A percentile compares a stretch with the other conserved stretches of the same genome.
Evolutionary conservation across 2,113 vertebrate genomes (phyloP).

Genomic region (Abramis brama): DNA sequence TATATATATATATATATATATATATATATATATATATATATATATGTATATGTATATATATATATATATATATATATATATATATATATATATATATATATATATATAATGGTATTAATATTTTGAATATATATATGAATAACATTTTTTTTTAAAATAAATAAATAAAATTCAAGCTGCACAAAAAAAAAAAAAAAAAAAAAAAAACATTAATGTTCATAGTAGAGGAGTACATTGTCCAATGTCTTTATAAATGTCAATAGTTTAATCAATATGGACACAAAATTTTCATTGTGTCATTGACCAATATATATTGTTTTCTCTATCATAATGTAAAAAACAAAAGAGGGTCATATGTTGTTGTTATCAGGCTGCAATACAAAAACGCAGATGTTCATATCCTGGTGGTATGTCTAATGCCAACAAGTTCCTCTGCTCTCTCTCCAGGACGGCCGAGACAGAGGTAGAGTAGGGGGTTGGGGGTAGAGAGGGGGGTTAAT

Average conservation of each 20-base stretch:
- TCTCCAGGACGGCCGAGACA: constrained; percentile 34
- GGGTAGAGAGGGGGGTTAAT: constrained; percentile 67
- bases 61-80: too few relatives aligned
- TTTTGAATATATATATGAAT: too few relatives aligned
- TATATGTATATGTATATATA: too few relatives aligned
- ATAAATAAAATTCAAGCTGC: too few relatives aligned
- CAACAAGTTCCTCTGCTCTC: constrained; percentile 25
- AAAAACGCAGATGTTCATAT: constrained; percentile 1
- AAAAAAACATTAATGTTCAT: too few relatives aligned
- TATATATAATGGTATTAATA: too few relatives aligned
- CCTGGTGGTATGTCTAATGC: constrained; percentile 35
- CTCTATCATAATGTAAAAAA: background rate
- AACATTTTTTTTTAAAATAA: too few relatives aligned
- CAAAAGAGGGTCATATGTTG: constrained; percentile 1
- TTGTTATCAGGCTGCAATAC: constrained; percentile 20
- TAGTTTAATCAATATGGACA: background rate
- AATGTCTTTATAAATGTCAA: background rate
- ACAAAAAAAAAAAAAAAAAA: too few relatives aligned
- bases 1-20: too few relatives aligned
- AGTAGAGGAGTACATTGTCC: too few relatives aligned
- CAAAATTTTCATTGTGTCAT: background rate
- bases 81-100: too few relatives aligned
- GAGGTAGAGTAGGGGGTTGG: constrained; percentile 39
- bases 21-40: too few relatives aligned
- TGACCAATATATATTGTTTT: background rate